Percentiles rank a stretch among this genome's conserved stretches.
Evolutionary conservation across 2,797 vertebrate species (phyloP).

Genomic region (Falco novaeseelandiae): DNA sequence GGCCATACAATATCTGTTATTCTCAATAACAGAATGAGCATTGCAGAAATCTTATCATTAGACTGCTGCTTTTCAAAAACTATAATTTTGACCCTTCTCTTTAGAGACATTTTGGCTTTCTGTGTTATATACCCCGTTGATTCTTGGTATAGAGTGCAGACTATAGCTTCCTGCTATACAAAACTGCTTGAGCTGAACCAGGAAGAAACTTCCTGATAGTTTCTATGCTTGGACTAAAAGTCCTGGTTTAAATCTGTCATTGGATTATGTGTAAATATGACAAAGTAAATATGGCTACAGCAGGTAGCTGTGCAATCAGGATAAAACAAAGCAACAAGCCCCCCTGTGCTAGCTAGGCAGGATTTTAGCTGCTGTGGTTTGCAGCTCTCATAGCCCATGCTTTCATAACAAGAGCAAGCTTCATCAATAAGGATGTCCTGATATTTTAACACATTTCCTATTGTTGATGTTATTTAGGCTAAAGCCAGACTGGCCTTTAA

Average conservation of each 20-base stretch:
- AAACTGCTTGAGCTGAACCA: neutral
- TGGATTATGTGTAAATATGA: neutral
- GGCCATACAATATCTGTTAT: neutral
- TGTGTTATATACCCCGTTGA: neutral
- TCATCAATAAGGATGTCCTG: neutral
- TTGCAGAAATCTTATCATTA: neutral
- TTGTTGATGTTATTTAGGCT: neutral
- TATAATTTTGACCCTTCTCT: neutral
- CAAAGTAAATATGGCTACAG: neutral
- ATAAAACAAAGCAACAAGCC: neutral
- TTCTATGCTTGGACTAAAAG: neutral
- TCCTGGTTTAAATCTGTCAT: neutral
- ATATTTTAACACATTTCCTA: neutral
- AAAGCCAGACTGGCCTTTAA: neutral
- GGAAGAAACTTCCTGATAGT: neutral
- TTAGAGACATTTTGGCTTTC: neutral
- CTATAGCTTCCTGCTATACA: neutral
- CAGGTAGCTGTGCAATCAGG: neutral
- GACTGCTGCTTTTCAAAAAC: neutral
- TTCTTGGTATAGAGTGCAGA: neutral
- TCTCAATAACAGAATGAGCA: neutral
- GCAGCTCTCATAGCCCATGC: neutral
- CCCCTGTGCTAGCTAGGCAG: neutral
- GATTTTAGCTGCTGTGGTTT: neutral
- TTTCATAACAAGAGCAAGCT: neutral